Conservation (phyloP, 2,888 invertebrate genomes). For the Malachius bipustulatus region DNA sequence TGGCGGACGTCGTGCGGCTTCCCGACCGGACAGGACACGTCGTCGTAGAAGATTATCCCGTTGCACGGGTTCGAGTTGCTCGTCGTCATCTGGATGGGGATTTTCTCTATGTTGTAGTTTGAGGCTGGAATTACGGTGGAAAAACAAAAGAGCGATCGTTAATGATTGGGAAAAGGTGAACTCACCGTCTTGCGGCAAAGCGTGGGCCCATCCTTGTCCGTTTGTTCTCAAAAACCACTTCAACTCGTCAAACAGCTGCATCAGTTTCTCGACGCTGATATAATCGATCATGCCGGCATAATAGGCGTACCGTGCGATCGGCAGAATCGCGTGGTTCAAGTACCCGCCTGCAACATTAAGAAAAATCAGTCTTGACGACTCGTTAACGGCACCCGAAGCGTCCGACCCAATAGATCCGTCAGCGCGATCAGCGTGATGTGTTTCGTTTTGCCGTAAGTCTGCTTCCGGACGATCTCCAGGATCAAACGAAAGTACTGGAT, state of each 20-base stretch:
- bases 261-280: slow-evolving; percentile 42
- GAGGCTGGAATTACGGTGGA: not conserved
- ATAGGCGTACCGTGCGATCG: slow-evolving; percentile 47
- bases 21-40: not conserved
- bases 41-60: not conserved
- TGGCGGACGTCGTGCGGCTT: not conserved
- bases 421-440: slow-evolving; percentile 26
- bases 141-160: not conserved
- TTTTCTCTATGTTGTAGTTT: not conserved
- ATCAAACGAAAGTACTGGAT: slow-evolving; percentile 26
- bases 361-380: not conserved
- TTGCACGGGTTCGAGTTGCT: not conserved
- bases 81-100: not conserved
- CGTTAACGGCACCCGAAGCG: no score
- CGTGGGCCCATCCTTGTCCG: slow-evolving; percentile 45
- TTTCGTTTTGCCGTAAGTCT: slow-evolving; percentile 22
- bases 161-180: no score
- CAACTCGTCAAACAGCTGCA: slow-evolving; percentile 44
- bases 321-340: slow-evolving; percentile 46
- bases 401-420: slow-evolving; percentile 25
- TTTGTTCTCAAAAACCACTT: slow-evolving; percentile 46
- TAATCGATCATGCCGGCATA: slow-evolving; percentile 50
- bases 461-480: slow-evolving; percentile 22
- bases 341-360: slow-evolving; percentile 45
- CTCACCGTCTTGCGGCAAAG: slow-evolving; percentile 20